Evolutionary conservation across 2,113 vertebrate species (phyloP), one percentile per base, ranked within the genome.

Genomic region (Notarius quadriscutis): DNA sequence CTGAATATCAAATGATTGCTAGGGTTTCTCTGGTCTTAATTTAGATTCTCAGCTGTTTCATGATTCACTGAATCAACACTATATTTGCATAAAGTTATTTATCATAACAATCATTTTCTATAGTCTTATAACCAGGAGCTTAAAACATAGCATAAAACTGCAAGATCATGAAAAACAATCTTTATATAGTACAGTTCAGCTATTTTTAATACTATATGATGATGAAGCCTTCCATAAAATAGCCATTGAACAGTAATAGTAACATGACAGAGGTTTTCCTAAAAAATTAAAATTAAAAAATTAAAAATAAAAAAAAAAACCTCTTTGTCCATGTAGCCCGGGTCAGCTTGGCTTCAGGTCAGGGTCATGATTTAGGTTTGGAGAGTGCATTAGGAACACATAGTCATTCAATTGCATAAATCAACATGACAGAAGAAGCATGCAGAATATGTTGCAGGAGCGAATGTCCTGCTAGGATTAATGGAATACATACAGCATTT

Each of bases 391-490:
- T 82, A 83, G 84, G 83, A 88, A 89, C 62, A 89, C 89, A 90
- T 85, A 87, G 86, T 71, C 65, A 87, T 87, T 92, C 84, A 93
- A 92, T 91, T 89, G n/a, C 86, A 88, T 88, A 85, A 93, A 93
- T 92, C 90, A 89, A 85, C 57, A 84, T 89, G 91, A 92, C 89
- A 89, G 90, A 86, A 87, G 77, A 91, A 84, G 91, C 89, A 89
- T 93, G 86, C 48, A 67, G 79, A 74, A 85, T 90, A 84, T 90
- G 87, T 58, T 82, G 79, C 81, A 62, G 62, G 87, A 92, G 86
- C 86, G 77, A 88, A 87, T 75, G 85, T 88, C 84, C 89, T 88
- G 87, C 51, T 78, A 88, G 90, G 83, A 90, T 91, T 89, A 92
- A 69, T 87, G 84, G 69, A 86, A 77, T 80, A 71, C 88, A 85